Evolutionary conservation across 2,113 vertebrate genomes (phyloP), one percentile per base, ranked within the genome.

Genomic region (Parus major): DNA sequence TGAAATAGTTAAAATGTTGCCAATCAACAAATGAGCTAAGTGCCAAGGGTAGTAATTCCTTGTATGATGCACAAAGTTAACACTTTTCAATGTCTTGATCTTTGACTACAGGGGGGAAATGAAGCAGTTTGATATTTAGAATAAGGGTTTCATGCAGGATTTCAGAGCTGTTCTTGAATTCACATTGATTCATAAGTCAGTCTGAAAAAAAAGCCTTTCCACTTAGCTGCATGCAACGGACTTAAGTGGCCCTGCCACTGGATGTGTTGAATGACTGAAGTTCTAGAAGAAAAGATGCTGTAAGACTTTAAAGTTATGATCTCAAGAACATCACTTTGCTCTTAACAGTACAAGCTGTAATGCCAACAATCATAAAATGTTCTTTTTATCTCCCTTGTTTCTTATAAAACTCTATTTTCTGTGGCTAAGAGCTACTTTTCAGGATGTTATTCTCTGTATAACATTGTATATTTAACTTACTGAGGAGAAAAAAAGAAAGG

Each of bases 401-500:
- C 68, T 80, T 88, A 24, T 36, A 78, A 90, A 79, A 52, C 5
- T 78, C 18, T 39, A 5, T 39, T 94, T 83, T 46, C 22, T 46
- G 3, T 28, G 22, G 2, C 16, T 78, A 15, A 31, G 33, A 75
- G 1, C 7, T 70, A 27, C 50, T 85, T 92, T 28, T 94, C 17
- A 72, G 14, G 35, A 55, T 70, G 35, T 44, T 55, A 39, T 82
- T 55, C 18, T 88, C 35, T 57, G 12, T 24, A 46, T 72, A 83
- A 69, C 7, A 28, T 5, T 29, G 28, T 22, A 22, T 27, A 24
- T 47, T 59, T 33, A 65, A 36, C 27, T n/a, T 68, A 41, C 14
- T 21, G 7, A 29, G 6, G 3, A 13, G 5, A 42, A 52, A 24
- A 53, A 55, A 53, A 9, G 0, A 5, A n/a, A 11, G 1, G 2